phyloP scores from a whole-genome alignment of 37 sponge, comb jelly and placozoan genomes.

The Amphimedon queenslandica region DNA sequence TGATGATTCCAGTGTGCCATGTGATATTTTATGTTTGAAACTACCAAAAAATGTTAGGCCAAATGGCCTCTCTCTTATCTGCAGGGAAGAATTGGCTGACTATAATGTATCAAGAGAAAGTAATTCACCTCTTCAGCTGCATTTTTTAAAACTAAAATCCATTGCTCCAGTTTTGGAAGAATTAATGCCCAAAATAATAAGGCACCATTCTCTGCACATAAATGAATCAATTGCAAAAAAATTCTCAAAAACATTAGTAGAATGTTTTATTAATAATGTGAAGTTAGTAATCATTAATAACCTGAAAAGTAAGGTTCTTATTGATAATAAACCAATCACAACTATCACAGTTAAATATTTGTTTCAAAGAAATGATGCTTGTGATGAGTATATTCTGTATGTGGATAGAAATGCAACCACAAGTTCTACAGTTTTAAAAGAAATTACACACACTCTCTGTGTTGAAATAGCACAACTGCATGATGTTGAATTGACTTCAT shows the following conservation, averaged over 20 bases:
- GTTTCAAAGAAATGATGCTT: not conserved
- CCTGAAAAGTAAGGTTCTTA: not conserved
- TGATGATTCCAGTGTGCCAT: not conserved
- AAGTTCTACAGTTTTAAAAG: not conserved
- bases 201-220: too few species aligned
- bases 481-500: not conserved
- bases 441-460: too few species aligned
- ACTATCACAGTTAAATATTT: too few species aligned
- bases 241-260: too few species aligned
- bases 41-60: conserved; percentile 29
- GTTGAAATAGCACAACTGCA: too few species aligned
- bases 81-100: not conserved
- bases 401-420: not conserved
- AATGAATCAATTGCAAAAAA: too few species aligned
- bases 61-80: too few species aligned
- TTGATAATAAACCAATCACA: not conserved
- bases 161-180: too few species aligned
- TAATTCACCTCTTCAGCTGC: too few species aligned
- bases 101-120: not conserved
- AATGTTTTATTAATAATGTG: not conserved
- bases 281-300: not conserved
- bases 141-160: not conserved
- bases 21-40: not conserved
- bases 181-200: not conserved
- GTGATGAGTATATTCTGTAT: not conserved